Percentiles rank a stretch among this genome's conserved stretches.
These are phyloP conservation scores for Gymnocypris eckloni DNA, from an alignment of 2,797 vertebrate genomes.

Conservation along the genomic window DNA sequence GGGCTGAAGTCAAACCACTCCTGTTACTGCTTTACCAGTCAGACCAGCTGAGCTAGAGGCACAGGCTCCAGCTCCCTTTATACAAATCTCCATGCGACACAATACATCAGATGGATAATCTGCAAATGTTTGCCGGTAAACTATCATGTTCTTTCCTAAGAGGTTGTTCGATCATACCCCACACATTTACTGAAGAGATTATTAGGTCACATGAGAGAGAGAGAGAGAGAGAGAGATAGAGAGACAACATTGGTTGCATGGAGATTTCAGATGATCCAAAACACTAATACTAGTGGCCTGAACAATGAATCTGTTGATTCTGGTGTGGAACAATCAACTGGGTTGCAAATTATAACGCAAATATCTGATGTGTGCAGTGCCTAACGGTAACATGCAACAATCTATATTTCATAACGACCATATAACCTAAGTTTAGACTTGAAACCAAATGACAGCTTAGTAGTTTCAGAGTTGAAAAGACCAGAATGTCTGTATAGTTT, in stretches of 20 bases:
- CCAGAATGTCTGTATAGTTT: neutral
- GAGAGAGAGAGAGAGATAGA: neutral
- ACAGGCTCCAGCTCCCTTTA: constrained; percentile 67
- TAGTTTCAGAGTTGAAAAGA: neutral
- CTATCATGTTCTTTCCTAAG: constrained; percentile 47
- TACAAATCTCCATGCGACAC: constrained; percentile 53
- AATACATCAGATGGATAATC: constrained; percentile 44
- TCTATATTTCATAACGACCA: neutral
- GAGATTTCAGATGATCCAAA: constrained; percentile 3
- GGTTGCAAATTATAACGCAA: constrained; percentile 73
- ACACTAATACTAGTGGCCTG: neutral
- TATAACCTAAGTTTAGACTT: neutral
- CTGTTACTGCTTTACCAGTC: constrained; percentile 75
- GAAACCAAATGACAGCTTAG: neutral
- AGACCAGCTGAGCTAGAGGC: constrained; percentile 78
- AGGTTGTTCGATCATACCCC: constrained; percentile 2
- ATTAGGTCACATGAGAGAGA: neutral
- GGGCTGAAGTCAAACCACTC: constrained; percentile 61
- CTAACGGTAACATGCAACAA: constrained; percentile 52
- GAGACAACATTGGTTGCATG: neutral
- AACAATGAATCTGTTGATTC: constrained; percentile 68
- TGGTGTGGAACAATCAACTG: constrained; percentile 62
- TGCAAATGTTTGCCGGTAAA: constrained; percentile 46
- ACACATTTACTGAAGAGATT: neutral
- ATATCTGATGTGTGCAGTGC: constrained; percentile 49